Conservation (phyloP, 1,140 invertebrate genomes). For the Drosophila asahinai region DNA sequence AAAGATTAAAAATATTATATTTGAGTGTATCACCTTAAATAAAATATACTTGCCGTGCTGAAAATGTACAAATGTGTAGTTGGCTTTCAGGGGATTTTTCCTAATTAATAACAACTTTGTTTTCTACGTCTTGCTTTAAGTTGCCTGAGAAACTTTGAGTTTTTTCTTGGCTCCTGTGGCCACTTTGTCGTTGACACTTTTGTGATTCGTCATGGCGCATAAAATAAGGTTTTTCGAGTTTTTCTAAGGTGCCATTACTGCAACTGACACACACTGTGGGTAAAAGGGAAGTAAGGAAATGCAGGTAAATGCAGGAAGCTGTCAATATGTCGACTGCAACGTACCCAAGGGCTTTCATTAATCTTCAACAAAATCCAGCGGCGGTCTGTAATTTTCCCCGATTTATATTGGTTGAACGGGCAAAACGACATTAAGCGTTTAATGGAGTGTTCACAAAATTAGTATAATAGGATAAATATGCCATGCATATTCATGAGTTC, state of each 20-base stretch:
- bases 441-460: constrained; percentile 35
- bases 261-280: constrained; percentile 8
- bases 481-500: constrained; percentile 39
- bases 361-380: too few relatives aligned
- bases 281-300: neutral
- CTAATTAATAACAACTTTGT: neutral
- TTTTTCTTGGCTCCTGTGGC: neutral
- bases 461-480: constrained; percentile 26
- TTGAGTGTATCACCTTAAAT: too few relatives aligned
- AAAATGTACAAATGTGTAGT: neutral
- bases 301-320: constrained; percentile 4
- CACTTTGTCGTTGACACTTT: constrained; percentile 18
- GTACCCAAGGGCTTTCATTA: neutral
- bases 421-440: constrained; percentile 16
- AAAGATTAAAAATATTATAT: too few relatives aligned
- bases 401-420: neutral
- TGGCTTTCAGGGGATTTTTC: neutral
- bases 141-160: neutral
- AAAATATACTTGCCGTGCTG: too few relatives aligned
- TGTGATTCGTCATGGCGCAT: constrained; percentile 1
- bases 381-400: neutral
- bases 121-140: neutral
- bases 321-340: constrained; percentile 24
- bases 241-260: constrained; percentile 23
- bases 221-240: neutral